Percentiles rank a stretch among this genome's conserved stretches.
phyloP scores from a whole-genome alignment of 2,797 vertebrate species.

The Emydoidea blandingii region DNA sequence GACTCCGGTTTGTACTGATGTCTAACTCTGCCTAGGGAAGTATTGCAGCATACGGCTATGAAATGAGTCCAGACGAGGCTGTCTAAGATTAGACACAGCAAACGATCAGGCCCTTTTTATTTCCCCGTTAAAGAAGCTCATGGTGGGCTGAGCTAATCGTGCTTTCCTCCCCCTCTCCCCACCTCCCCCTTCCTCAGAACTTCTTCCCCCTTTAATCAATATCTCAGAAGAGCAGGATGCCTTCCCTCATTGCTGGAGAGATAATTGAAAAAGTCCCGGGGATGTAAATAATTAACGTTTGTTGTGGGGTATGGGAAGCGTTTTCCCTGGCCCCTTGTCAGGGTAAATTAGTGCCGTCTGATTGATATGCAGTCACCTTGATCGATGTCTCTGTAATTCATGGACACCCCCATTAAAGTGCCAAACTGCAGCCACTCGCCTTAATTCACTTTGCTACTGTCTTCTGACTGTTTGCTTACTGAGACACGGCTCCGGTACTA shows the following conservation, averaged over 20 bases:
- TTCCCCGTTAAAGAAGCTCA: background rate
- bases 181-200: background rate
- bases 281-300: slow-evolving; percentile 55
- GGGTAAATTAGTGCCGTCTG: slow-evolving; percentile 45
- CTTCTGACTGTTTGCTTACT: background rate
- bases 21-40: background rate
- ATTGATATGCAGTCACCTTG: slow-evolving; percentile 25
- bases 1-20: too few relatives aligned
- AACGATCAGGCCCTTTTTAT: background rate
- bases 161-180: background rate
- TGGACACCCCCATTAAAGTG: background rate
- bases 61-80: background rate
- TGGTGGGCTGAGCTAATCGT: background rate
- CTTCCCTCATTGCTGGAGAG: background rate
- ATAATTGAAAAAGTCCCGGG: slow-evolving; percentile 34
- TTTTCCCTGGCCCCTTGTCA: background rate
- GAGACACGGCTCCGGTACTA: background rate
- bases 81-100: background rate
- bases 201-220: background rate
- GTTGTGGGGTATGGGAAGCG: background rate
- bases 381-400: slow-evolving; percentile 12
- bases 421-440: background rate
- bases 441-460: background rate
- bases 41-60: accelerated
- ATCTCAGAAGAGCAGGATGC: background rate